Base-by-base conservation (phyloP, 2,888 invertebrate genomes). In the Drosophila kokeensis region DNA sequence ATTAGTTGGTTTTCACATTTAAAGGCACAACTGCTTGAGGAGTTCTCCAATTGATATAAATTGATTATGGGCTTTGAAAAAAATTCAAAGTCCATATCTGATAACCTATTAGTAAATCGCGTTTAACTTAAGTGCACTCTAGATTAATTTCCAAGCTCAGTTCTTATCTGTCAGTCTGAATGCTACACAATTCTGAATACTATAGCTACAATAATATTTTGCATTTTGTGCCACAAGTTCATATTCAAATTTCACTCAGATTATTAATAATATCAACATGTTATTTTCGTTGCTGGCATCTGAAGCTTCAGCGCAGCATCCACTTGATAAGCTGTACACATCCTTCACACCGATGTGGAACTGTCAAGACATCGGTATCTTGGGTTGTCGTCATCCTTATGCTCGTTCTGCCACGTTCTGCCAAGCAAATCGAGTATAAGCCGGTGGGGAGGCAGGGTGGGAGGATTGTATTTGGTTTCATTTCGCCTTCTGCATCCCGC, bases 351-450 rank as follows among this genome's bases (percentile, higher is more conserved):
- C 59, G 70, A 65, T 63, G 70, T 66, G 72, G 48, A 49, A 66
- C 60, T 71, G 72, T 60, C 62, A 66, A 42, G 62, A 53, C 61
- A 45, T 38, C 60, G 50, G 52, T 45, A 70, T 55, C 61, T 24
- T 45, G 52, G 73, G 34, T 45, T 63, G 63, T 69, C 71, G 49
- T 66, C 66, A 52, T 66, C 70, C 60, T 77, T 52, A 48, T 61
- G 63, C 55, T 29, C 55, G n/a, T 45, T 15, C 24, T 24, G 45
- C 57, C 53, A 38, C 57, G 42, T 67, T 36, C 63, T 62, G 59
- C 48, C 68, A 71, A 55, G 70, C 60, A 83, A 72, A 70, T 83
- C 68, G 75, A 75, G 82, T 73, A 75, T 75, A 83, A 83, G 74
- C 78, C 60, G 42, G 48, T 13, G 54, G 40, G 38, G 45, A 32